Conservation (phyloP, 2,113 vertebrate genomes). For the Riparia riparia region DNA sequence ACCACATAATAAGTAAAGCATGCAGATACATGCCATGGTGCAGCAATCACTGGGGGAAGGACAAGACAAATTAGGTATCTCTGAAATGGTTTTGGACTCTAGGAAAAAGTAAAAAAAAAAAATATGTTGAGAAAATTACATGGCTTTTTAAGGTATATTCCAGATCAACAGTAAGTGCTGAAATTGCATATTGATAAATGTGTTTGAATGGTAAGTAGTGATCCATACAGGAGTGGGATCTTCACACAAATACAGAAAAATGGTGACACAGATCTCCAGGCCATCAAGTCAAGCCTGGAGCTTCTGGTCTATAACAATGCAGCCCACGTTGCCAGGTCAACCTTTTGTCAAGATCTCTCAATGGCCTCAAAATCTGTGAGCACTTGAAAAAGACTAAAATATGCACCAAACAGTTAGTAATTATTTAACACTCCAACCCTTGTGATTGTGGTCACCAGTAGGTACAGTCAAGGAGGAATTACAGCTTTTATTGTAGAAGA, state of each 20-base stretch:
- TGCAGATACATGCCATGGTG: neutral
- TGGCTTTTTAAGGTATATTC: neutral
- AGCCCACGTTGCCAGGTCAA: neutral
- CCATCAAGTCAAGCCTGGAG: neutral
- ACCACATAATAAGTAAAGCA: neutral
- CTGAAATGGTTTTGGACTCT: neutral
- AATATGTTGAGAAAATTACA: neutral
- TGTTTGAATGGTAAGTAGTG: neutral
- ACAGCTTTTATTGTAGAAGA: neutral
- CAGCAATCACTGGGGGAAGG: neutral
- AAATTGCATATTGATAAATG: neutral
- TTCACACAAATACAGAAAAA: neutral
- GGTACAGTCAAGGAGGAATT: neutral
- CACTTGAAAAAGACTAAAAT: neutral
- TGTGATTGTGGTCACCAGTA: neutral
- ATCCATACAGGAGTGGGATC: neutral
- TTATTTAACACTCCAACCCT: neutral
- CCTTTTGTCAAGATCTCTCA: neutral
- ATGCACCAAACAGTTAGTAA: neutral
- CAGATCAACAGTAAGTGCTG: neutral
- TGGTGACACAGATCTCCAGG: neutral
- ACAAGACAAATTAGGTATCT: neutral
- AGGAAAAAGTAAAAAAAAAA: neutral
- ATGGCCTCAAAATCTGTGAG: neutral
- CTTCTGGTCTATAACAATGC: fast-evolving